Evolutionary conservation across 2,888 invertebrate species (phyloP), one percentile per base, ranked within the genome.

Genomic region (Neria commutata): DNA sequence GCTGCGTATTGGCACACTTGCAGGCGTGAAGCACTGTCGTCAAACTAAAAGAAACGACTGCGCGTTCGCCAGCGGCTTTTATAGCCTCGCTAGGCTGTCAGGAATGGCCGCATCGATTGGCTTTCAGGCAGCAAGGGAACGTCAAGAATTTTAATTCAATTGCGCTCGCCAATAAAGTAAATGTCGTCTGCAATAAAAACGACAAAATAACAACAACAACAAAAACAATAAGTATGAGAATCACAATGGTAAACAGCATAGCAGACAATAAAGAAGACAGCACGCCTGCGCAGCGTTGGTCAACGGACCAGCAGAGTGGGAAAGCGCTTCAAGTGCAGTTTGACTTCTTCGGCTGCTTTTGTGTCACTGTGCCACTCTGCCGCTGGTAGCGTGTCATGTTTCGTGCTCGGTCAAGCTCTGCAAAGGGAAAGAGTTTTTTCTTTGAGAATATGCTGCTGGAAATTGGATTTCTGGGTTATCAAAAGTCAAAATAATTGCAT

Each of bases 391-490:
- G 19, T 40, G 19, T 40, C 40, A 5, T 33, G 33, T 25, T 33
- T 49, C 5, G 48, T 14, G 14, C 23, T 45, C 4, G 16, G 19
- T 45, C 14, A 40, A n/a, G 29, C 29, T 33, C 25, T 11, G 34
- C 48, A 25, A 17, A 33, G 29, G 33, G 29, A 50, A 50, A 17
- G 45, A 14, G 16, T 21, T 14, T 23, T 21, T 23, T 14, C n/a
- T n/a, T n/a, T n/a, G n/a, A n/a, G n/a, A n/a, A n/a, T n/a, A n/a
- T n/a, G n/a, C n/a, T 8, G 11, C 37, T n/a, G 42, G 42, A 42
- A 72, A 71, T 68, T 72, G 71, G 72, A 71, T 71, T 71, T 66
- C 55, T 72, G 69, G 72, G 71, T 71, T 71, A 72, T 71, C 69
- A 69, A 68, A 61, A 68, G 59, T 64, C 61, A 68, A 71, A 63